Percentiles rank a stretch among this genome's conserved stretches.
phyloP scores from a whole-genome alignment of 2,113 vertebrate genomes.

The Colius striatus region DNA sequence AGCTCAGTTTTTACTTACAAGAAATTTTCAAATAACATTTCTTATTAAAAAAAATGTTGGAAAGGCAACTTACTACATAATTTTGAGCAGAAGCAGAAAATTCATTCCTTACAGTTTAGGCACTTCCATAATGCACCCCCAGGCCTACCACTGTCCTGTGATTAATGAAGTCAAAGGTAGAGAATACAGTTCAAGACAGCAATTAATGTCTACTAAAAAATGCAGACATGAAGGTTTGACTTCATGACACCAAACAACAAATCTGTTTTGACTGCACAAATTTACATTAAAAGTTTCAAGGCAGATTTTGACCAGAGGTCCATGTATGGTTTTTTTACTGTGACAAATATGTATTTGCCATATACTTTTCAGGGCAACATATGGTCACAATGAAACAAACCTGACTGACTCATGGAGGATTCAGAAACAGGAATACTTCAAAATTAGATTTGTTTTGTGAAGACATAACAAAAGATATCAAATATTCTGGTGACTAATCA shows the following conservation, averaged over 20 bases:
- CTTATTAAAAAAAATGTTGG: background rate
- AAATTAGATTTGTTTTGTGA: background rate
- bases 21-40: background rate
- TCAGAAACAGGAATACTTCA: background rate
- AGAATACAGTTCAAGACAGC: background rate
- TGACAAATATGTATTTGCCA: background rate
- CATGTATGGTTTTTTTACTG: background rate
- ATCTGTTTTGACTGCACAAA: background rate
- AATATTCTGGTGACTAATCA: background rate
- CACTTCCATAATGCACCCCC: rapidly evolving
- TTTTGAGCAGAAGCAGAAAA: background rate
- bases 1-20: background rate
- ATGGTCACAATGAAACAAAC: background rate
- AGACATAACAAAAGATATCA: background rate
- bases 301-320: background rate
- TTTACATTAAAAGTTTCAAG: background rate
- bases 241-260: background rate
- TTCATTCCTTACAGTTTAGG: background rate
- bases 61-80: background rate
- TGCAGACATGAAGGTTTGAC: background rate
- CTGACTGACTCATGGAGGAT: background rate
- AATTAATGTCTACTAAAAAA: conserved; percentile 34
- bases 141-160: background rate
- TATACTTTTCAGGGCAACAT: background rate
- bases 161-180: conserved; percentile 20